Conservation (phyloP, 1,140 invertebrate genomes). For the Forficula auricularia region DNA sequence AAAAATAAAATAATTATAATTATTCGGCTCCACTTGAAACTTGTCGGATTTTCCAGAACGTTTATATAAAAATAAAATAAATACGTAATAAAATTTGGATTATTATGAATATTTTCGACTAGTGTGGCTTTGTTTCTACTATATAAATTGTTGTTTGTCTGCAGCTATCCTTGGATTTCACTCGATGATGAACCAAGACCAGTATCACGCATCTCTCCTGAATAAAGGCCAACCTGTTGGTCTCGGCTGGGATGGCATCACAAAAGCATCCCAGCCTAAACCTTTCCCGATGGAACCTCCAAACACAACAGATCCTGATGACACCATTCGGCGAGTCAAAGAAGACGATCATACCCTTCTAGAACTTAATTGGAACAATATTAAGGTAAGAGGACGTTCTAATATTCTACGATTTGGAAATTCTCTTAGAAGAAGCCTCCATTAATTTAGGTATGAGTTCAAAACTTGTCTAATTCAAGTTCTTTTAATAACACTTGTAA, state of each 20-base stretch:
- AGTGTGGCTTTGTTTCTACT: no score
- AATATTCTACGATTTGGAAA: no score
- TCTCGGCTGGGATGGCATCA: constrained; percentile 80
- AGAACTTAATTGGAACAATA: constrained; percentile 93
- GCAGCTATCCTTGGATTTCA: constrained; percentile 95
- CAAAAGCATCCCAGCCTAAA: constrained; percentile 84
- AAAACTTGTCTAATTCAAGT: not conserved
- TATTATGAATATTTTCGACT: no score
- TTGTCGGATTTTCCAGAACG: no score
- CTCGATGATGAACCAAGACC: constrained; percentile 99
- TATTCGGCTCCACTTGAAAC: no score
- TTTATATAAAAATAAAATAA: no score
- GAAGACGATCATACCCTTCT: constrained; percentile 72
- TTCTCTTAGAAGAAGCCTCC: no score
- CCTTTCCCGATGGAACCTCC: constrained; percentile 78
- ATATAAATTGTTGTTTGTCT: constrained; percentile 24
- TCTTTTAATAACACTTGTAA: no score
- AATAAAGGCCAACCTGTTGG: constrained; percentile 79
- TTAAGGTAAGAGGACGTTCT: constrained; percentile 47
- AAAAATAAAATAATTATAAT: no score
- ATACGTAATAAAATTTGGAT: no score
- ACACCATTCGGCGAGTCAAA: constrained; percentile 71
- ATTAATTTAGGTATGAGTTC: no score
- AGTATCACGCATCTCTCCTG: constrained; percentile 89
- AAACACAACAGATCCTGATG: constrained; percentile 83